Conservation (phyloP, 2,888 invertebrate species). For the Standfussiana lucernea region DNA sequence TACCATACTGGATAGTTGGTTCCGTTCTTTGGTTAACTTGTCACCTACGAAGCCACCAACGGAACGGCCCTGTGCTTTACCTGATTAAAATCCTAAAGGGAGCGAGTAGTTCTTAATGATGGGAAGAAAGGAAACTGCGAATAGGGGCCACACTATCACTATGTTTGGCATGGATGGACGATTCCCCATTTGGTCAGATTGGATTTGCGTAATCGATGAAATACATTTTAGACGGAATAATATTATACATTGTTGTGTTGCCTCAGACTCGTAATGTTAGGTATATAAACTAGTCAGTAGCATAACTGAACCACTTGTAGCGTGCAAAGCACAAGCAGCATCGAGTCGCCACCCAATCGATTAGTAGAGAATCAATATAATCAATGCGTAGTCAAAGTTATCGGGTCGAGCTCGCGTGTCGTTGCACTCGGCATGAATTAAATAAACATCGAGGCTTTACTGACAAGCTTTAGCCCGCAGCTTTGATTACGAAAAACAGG, state of each 20-base stretch:
- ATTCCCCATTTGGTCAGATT: background rate
- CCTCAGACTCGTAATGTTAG: background rate
- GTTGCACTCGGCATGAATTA: constrained; percentile 39
- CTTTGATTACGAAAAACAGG: background rate
- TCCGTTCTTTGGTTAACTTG: background rate
- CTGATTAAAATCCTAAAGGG: background rate
- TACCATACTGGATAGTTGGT: background rate
- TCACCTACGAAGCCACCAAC: background rate
- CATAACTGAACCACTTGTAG: background rate
- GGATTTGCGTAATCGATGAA: background rate
- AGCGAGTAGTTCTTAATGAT: no score
- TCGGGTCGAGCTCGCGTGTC: constrained; percentile 17
- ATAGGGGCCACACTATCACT: background rate
- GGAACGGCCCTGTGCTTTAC: background rate
- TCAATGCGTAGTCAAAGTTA: constrained; percentile 7
- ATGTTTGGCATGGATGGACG: background rate
- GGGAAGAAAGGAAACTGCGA: background rate
- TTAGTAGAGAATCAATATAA: constrained; percentile 34
- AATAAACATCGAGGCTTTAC: constrained; percentile 4
- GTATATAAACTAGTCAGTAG: background rate
- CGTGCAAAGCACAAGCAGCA: background rate
- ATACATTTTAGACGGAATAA: background rate
- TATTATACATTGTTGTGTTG: no score
- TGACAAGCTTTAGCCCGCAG: background rate
- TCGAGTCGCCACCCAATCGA: constrained; percentile 26